Base-by-base conservation (phyloP, 1,140 invertebrate species). In the Planococcus citri region DNA sequence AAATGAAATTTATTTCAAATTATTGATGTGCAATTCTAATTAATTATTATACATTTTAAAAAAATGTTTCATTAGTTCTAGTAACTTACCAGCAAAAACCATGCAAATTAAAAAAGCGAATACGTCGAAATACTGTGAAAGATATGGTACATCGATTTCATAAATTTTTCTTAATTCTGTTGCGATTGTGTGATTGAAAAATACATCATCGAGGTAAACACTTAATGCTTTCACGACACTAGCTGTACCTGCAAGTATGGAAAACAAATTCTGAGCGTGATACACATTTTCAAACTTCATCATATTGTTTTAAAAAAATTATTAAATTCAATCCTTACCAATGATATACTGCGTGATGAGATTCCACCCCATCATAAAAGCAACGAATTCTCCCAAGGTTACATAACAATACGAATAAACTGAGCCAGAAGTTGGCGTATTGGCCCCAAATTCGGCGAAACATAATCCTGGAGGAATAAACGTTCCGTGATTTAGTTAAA, bases 221-320 rank as follows among this genome's bases (percentile, higher is more conserved):
- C 91, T 92, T 75, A 94, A 86, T 22, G 92, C 94, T 75, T 91
- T 85, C 1, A 93, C 94, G n/a, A 96, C 91, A 73, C 91, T 92
- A 4, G 94, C 93, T 0, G 90, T 89, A 72, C 87, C 88, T 90
- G 73, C 0, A 71, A 25, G 41, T 57, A 22, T 37, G 14, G 33
- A 37, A 37, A 37, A 37, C 14, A 37, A 37, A 37, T 37, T 8
- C 6, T 37, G 6, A 6, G 33, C 14, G 33, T 37, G 14, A 37
- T 8, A 37, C 14, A 37, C 6, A 37, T 37, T 14, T n/a, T n/a
- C n/a, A 6, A 37, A 37, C 33, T 37, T 37, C 33, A 37, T 37
- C 33, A 8, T 37, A 37, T n/a, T n/a, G n/a, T n/a, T n/a, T n/a
- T n/a, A n/a, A n/a, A n/a, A n/a, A n/a, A n/a, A n/a, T n/a, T n/a